A percentile compares a stretch with the other conserved stretches of the same genome.
Conservation (phyloP, 2,113 vertebrate genomes). For the Notarius quadriscutis region DNA sequence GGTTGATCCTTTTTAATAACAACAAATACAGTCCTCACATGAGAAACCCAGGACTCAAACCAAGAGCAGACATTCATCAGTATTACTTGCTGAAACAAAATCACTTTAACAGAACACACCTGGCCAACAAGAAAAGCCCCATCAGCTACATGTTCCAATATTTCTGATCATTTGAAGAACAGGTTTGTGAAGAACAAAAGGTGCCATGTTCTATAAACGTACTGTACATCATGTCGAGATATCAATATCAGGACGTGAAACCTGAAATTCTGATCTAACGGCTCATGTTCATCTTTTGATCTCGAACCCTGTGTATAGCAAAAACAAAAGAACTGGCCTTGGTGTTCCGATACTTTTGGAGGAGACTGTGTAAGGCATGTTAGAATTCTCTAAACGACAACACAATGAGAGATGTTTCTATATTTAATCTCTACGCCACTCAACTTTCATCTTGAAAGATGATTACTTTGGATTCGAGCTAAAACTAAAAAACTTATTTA, state of each 20-base stretch:
- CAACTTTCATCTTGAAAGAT: neutral
- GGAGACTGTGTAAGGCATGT: neutral
- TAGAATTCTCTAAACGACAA: neutral
- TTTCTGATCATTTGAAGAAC: neutral
- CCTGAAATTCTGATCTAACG: neutral
- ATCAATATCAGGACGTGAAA: neutral
- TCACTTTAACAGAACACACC: neutral
- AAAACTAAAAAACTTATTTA: neutral
- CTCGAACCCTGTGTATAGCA: neutral
- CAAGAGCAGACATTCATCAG: neutral
- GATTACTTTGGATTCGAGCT: neutral
- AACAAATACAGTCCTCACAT: neutral
- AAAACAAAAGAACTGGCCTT: neutral
- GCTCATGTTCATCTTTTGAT: neutral
- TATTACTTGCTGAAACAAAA: neutral
- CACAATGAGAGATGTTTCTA: neutral
- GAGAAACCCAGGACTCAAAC: neutral
- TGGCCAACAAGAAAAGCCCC: neutral
- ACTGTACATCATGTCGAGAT: neutral
- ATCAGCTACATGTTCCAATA: neutral
- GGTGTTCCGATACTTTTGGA: neutral
- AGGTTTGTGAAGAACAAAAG: neutral
- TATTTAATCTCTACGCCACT: neutral
- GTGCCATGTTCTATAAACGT: too few species aligned
- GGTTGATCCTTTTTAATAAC: neutral